A percentile compares a stretch with the other conserved stretches of the same genome.
Evolutionary conservation across 2,113 vertebrate genomes (phyloP).

Genomic region (Polypterus senegalus): DNA sequence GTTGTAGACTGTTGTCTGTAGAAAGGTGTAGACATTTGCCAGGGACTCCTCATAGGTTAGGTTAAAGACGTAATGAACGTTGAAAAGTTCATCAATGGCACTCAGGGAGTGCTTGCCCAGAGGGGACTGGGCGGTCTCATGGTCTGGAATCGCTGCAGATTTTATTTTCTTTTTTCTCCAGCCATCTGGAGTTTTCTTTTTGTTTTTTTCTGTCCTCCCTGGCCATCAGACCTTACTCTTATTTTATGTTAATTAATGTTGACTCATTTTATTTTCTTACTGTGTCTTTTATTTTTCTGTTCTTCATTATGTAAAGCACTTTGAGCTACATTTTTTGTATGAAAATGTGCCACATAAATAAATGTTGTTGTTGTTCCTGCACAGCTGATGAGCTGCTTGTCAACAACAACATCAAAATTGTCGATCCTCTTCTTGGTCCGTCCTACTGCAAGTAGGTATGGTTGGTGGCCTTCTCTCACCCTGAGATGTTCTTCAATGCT

Average conservation of each 20-base stretch:
- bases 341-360: constrained; percentile 23
- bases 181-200: too few relatives aligned
- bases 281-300: too few relatives aligned
- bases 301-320: too few relatives aligned
- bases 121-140: too few relatives aligned
- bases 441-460: constrained; percentile 18
- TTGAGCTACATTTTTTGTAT: too few relatives aligned
- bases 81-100: constrained; percentile 21
- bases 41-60: constrained; percentile 6
- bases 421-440: constrained; percentile 12
- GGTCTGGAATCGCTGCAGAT: too few relatives aligned
- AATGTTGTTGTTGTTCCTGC: constrained; percentile 16
- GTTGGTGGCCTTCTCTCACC: constrained; percentile 11
- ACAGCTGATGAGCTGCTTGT: constrained; percentile 18
- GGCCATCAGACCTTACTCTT: too few relatives aligned
- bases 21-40: constrained; percentile 11
- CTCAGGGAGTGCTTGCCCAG: too few relatives aligned
- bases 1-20: constrained; percentile 4
- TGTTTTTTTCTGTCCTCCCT: too few relatives aligned
- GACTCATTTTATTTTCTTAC: too few relatives aligned
- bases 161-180: too few relatives aligned
- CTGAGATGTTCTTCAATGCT: constrained; percentile 20
- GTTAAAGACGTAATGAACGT: constrained; percentile 18
- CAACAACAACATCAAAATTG: constrained; percentile 14
- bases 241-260: too few relatives aligned